Evolutionary conservation across 2,113 vertebrate genomes (phyloP).

Genomic region (Diadophis punctatus): DNA sequence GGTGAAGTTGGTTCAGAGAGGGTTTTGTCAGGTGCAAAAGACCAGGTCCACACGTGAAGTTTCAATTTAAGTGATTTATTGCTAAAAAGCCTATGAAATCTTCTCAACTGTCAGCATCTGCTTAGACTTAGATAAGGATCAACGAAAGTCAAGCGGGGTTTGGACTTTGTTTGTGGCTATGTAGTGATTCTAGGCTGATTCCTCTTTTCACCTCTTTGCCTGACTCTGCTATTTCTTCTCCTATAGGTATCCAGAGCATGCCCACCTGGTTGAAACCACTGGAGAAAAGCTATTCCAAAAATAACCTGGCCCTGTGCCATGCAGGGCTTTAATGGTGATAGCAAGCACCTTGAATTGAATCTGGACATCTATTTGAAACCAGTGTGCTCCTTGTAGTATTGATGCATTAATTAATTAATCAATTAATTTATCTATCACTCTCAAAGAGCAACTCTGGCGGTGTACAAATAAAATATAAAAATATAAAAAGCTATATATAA

Average conservation of each 20-base stretch:
- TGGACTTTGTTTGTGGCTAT: background rate
- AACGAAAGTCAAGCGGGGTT: background rate
- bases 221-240: background rate
- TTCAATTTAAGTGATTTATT: background rate
- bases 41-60: background rate
- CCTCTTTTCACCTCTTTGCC: background rate
- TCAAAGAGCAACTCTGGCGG: no score
- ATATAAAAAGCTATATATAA: no score
- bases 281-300: background rate
- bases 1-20: background rate
- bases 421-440: no score
- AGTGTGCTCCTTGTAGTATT: background rate
- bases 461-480: no score
- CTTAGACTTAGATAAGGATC: background rate
- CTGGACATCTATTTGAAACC: background rate
- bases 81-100: background rate
- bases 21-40: no score
- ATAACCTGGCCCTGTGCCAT: no score
- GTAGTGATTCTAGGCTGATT: background rate
- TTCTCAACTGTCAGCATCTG: background rate
- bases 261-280: background rate
- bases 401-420: background rate
- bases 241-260: background rate
- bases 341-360: background rate
- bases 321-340: background rate